These are phyloP conservation scores for Thomomys bottae DNA, from an alignment of 2,113 vertebrate genomes.

Conservation along the genomic window DNA sequence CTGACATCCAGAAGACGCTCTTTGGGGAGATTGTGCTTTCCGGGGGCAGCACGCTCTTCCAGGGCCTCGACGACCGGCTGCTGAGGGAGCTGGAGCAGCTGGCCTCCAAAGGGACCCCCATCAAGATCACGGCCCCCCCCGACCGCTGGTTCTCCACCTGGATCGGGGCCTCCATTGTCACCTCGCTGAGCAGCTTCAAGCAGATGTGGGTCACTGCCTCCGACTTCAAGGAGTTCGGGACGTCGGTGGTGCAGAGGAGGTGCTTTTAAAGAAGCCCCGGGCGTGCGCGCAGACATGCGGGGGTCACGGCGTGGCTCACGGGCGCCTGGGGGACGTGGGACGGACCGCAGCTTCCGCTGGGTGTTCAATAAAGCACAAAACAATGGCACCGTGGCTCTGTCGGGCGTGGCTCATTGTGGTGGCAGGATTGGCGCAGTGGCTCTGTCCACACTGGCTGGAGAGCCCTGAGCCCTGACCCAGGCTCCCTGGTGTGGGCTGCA, in stretches of 20 bases:
- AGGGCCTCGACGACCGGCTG: slow-evolving; percentile 75
- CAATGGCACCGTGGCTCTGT: accelerated
- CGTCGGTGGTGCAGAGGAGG: slow-evolving; percentile 69
- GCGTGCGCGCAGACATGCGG: too few species aligned
- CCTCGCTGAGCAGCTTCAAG: slow-evolving; percentile 80
- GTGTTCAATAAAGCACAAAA: slow-evolving; percentile 35
- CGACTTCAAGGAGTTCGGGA: slow-evolving; percentile 79
- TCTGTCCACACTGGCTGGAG: neutral
- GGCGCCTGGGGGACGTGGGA: accelerated
- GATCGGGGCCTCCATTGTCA: slow-evolving; percentile 80
- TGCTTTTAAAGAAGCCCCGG: slow-evolving; percentile 74
- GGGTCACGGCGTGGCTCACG: neutral
- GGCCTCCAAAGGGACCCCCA: slow-evolving; percentile 63
- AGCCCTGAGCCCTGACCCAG: neutral
- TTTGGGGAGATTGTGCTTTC: slow-evolving; percentile 66
- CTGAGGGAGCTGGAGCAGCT: slow-evolving; percentile 72
- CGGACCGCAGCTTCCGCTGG: accelerated
- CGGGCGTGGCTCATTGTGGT: accelerated
- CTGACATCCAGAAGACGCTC: slow-evolving; percentile 39
- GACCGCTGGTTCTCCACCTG: slow-evolving; percentile 80
- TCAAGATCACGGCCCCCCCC: slow-evolving; percentile 55
- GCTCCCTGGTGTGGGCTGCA: too few species aligned
- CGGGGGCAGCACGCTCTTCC: slow-evolving; percentile 59
- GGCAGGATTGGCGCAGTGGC: accelerated
- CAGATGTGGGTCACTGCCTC: slow-evolving; percentile 80